phyloP scores from a whole-genome alignment of 2,797 vertebrate species.

The Tangara arthus region DNA sequence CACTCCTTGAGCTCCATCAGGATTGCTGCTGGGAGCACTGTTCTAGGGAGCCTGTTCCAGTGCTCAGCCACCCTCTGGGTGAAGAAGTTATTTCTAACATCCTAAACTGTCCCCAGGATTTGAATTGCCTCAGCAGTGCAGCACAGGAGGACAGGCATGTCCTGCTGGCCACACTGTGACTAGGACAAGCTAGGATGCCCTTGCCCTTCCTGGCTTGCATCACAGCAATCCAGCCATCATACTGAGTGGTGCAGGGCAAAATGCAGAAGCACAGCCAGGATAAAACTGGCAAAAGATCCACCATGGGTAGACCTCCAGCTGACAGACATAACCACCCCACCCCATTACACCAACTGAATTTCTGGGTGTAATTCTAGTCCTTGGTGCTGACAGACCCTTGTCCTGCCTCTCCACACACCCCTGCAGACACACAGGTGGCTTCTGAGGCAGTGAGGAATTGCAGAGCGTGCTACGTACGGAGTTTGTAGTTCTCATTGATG shows the following conservation, averaged over 20 bases:
- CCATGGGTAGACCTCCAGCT: background rate
- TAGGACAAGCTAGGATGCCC: background rate
- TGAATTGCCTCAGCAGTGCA: background rate
- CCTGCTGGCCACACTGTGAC: background rate
- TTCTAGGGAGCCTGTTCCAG: background rate
- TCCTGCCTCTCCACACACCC: background rate
- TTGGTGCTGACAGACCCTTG: background rate
- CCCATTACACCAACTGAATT: rapidly evolving
- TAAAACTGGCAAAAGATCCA: background rate
- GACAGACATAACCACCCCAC: background rate
- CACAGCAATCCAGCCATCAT: background rate
- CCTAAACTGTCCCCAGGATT: background rate
- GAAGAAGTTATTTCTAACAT: background rate
- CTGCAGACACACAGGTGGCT: background rate
- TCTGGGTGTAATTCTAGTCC: background rate
- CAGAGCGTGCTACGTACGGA: conserved; percentile 68
- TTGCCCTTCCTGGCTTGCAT: background rate
- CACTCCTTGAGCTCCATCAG: background rate
- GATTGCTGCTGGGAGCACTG: background rate
- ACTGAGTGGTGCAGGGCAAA: background rate
- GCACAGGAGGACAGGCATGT: background rate
- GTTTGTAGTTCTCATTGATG: conserved; percentile 81
- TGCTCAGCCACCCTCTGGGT: background rate
- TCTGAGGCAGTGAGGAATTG: rapidly evolving
- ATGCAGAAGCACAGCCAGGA: background rate